These are phyloP conservation scores for Drosophila pruinosa DNA, from an alignment of 1,140 invertebrate genomes.

Conservation along the genomic window DNA sequence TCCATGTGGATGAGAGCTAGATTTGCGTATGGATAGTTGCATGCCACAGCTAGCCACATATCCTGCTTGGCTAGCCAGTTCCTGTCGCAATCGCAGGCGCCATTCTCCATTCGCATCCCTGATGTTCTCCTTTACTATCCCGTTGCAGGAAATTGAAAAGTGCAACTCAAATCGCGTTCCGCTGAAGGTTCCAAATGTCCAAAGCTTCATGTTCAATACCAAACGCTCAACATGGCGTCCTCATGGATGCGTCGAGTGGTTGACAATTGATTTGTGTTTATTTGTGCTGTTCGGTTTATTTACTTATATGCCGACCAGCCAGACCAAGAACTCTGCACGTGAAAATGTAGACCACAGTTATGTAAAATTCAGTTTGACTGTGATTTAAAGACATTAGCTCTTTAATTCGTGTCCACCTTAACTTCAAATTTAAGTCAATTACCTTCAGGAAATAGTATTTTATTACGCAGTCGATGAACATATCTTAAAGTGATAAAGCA, in stretches of 20 bases:
- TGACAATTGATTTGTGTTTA: conserved; percentile 80
- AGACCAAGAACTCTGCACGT: neutral
- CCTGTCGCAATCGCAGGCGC: neutral
- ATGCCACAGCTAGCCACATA: conserved; percentile 43
- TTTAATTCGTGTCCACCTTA: conserved; percentile 30
- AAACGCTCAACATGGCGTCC: conserved; percentile 8
- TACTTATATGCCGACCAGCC: conserved; percentile 14
- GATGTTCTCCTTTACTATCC: conserved; percentile 51
- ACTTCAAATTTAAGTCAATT: conserved; percentile 28
- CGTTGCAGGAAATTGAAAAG: conserved; percentile 70
- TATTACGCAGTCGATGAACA: neutral
- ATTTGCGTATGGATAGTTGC: conserved; percentile 75
- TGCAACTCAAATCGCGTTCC: conserved; percentile 79
- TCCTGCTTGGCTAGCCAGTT: neutral
- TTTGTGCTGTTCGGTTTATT: conserved; percentile 50
- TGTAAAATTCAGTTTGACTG: conserved; percentile 69
- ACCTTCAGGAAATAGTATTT: neutral
- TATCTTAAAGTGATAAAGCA: too few species aligned
- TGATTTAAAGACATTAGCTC: conserved; percentile 73
- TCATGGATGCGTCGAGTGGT: conserved; percentile 64
- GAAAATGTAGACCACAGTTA: conserved; percentile 9
- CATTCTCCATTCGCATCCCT: neutral
- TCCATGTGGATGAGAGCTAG: conserved; percentile 47
- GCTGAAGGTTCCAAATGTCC: conserved; percentile 29
- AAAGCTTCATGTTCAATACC: neutral